Percentiles rank a stretch among this genome's conserved stretches.
Evolutionary conservation across 2,797 vertebrate genomes (phyloP).

Genomic region (Myripristis murdjan): DNA sequence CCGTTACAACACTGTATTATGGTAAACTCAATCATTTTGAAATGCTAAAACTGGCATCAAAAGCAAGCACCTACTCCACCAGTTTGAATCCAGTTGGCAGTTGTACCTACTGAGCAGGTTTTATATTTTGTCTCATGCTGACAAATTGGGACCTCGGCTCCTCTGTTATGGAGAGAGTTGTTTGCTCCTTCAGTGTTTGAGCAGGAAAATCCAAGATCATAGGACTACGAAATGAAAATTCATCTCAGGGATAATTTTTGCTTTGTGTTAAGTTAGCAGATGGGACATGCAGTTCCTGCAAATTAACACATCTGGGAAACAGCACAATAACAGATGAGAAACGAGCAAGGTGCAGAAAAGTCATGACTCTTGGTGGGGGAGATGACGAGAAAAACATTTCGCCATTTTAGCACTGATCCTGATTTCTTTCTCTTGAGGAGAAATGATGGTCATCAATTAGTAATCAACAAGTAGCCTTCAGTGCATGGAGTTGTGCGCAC

Average conservation of each 20-base stretch:
- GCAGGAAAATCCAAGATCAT: no score
- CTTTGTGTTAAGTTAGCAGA: not conserved
- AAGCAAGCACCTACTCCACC: not conserved
- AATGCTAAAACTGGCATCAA: slow-evolving; percentile 5
- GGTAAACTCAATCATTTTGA: not conserved
- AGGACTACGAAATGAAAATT: no score
- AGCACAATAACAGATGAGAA: not conserved
- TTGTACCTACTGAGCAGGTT: not conserved
- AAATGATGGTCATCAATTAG: slow-evolving; percentile 16
- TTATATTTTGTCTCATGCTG: not conserved
- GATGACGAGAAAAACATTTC: slow-evolving; percentile 15
- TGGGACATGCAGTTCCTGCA: not conserved
- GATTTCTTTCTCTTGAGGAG: slow-evolving; percentile 30
- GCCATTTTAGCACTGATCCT: slow-evolving; percentile 36
- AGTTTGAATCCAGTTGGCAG: not conserved
- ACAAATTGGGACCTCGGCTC: not conserved
- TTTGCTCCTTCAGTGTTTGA: not conserved
- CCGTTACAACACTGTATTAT: not conserved
- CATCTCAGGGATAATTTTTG: not conserved
- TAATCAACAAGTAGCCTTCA: slow-evolving; percentile 5
- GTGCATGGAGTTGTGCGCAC: slow-evolving; percentile 20
- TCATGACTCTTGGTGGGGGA: not conserved
- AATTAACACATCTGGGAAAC: not conserved
- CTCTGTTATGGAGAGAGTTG: not conserved
- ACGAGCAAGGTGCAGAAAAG: not conserved